phyloP scores from a whole-genome alignment of 2,113 vertebrate genomes.

The Tautogolabrus adspersus region DNA sequence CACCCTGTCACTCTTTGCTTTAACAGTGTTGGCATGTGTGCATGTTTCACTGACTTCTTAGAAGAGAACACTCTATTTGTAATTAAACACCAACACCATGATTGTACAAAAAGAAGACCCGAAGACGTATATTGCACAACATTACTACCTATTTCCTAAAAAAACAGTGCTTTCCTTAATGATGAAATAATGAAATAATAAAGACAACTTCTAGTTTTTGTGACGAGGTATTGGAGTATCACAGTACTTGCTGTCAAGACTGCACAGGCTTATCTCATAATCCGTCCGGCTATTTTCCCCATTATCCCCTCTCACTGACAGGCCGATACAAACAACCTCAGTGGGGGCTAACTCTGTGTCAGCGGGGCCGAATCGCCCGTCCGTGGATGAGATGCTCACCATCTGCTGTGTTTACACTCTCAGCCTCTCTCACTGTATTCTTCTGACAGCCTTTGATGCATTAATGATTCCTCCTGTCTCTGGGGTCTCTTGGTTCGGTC shows the following conservation, averaged over 20 bases:
- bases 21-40: too few relatives aligned
- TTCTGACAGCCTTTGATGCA: constrained; percentile 75
- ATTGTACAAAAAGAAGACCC: too few relatives aligned
- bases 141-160: too few relatives aligned
- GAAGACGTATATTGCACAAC: too few relatives aligned
- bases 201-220: not conserved
- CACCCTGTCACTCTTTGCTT: not conserved
- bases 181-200: too few relatives aligned
- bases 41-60: not conserved
- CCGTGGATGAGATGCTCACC: constrained; percentile 59
- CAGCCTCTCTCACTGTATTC: constrained; percentile 56
- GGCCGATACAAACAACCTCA: constrained; percentile 67
- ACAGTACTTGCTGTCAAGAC: constrained; percentile 46
- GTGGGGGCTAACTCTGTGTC: constrained; percentile 63
- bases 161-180: too few relatives aligned
- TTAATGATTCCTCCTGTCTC: constrained; percentile 69
- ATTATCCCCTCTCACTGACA: constrained; percentile 69
- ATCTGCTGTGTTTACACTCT: constrained; percentile 71
- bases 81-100: not conserved
- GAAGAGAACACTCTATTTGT: not conserved
- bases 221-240: constrained; percentile 39
- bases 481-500: constrained; percentile 50
- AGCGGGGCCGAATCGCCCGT: constrained; percentile 50
- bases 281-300: constrained; percentile 59
- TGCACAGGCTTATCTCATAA: constrained; percentile 61